Evolutionary conservation across 2,888 invertebrate species (phyloP).

Genomic region (Torymus tubicola): DNA sequence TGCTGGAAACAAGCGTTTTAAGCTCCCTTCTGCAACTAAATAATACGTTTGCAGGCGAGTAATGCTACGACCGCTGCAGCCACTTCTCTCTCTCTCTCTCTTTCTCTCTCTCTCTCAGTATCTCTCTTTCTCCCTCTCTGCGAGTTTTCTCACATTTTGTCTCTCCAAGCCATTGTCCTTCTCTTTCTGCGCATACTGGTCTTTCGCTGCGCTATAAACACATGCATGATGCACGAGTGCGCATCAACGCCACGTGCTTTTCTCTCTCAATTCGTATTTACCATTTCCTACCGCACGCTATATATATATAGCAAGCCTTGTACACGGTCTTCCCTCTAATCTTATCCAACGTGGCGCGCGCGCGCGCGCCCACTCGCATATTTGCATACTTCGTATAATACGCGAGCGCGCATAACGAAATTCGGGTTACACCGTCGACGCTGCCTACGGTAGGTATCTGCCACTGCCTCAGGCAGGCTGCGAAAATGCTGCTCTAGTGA

Average conservation of each 20-base stretch:
- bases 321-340: no score
- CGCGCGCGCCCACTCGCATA: no score
- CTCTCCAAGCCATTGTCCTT: neutral
- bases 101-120: constrained; percentile 35
- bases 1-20: constrained; percentile 64
- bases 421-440: neutral
- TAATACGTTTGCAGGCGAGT: no score
- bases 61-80: no score
- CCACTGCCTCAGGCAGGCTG: no score
- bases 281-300: neutral
- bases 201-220: neutral
- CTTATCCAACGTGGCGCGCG: no score
- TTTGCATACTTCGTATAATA: constrained; percentile 45
- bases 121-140: constrained; percentile 50
- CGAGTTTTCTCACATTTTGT: constrained; percentile 46
- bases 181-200: no score
- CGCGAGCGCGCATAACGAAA: constrained; percentile 28
- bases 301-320: no score
- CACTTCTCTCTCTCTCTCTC: neutral
- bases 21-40: constrained; percentile 42
- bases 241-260: neutral
- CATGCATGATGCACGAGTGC: no score
- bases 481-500: neutral
- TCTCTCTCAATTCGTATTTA: constrained; percentile 22
- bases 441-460: no score